Base-by-base conservation (phyloP, 2,888 invertebrate genomes). In the Lithophane semibrunnea region DNA sequence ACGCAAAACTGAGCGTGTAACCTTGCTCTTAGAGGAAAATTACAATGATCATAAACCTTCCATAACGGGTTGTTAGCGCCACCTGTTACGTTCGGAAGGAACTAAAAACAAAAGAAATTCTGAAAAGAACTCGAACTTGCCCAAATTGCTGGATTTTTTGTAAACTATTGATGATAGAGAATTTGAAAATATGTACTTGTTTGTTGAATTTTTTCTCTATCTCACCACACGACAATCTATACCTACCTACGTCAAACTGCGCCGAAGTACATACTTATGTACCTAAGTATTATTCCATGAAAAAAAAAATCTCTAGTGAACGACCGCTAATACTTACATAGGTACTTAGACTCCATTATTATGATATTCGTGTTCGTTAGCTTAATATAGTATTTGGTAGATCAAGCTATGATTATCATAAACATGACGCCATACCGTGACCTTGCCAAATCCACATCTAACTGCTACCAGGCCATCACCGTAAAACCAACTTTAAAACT, bases 11-110 rank as follows among this genome's bases (percentile, higher is more conserved):
- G 29, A 29, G 1, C 29, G 29, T 29, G 29, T 29, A 29, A 29
- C 29, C 29, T 29, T 29, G 29, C 29, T 29, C 29, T 16, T 54
- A 4, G 4, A 9, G 18, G 3, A 54, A 42, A 64, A 37, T 37
- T 49, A 37, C 10, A 21, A 9, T 24, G 16, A 37, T 24, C 37
- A 18, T 42, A 12, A 58, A 21, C 0, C 10, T 12, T 24, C 9
- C 8, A 8, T 18, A 3, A 42, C 58, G 10, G 24, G 16, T 56
- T 47, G 21, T 18, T 16, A 84, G 70, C 80, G 82, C 80, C 80
- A 82, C 13, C 80, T 84, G 63, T 73, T 74, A 70, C 9, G 13
- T n/a, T 54, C 10, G 4, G 42, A 16, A 54, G 10, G 29, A 71
- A 84, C 67, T 74, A 60, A 82, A 68, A 47, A 24, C 2, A 21